Base-by-base conservation (phyloP, 2,113 vertebrate genomes). In the Apaloderma vittatum region DNA sequence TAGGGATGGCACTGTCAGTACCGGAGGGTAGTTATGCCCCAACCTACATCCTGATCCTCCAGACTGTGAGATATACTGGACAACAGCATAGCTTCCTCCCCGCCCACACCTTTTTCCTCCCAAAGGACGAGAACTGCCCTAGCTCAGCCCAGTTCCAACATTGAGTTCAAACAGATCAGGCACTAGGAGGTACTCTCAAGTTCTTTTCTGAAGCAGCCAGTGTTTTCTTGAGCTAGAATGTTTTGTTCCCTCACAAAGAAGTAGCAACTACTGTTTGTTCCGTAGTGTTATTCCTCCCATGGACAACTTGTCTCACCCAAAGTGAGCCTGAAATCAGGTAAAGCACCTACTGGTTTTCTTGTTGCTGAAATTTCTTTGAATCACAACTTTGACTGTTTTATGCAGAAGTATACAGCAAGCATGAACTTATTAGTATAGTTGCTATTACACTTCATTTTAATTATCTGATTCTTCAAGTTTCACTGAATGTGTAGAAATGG, bases 201-300 rank as follows among this genome's bases (percentile, higher is more conserved):
- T 58, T 17, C 17, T 88, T 45, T 71, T 13, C 18, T 45, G 48
- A 82, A 75, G 37, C 9, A 48, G 4, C 3, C 20, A 80, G 16
- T 58, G 29, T 54, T 73, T 94, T 36, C 22, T 37, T 0, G 10
- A 24, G 12, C 52, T 34, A 40, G 34, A 67, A 36, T 61, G 8
- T 59, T 63, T 57, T 74, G 66, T 62, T 48, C 24, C 5, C 6
- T 83, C 30, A 40, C 9, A 40, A 36, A 79, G 55, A 43, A 73
- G 5, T 34, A 7, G 4, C 9, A 59, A 32, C 9, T 52, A 58
- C 23, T 45, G 4, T 75, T 75, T 92, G 19, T 48, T 70, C 18
- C 2, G 0, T 30, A 70, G 27, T 52, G 20, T 52, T 76, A 45
- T 24, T 29, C 21, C 2, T 17, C 14, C 34, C 0, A 0, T 32